phyloP scores from a whole-genome alignment of 2,888 invertebrate genomes.

The Drepanosiphum platanoidis region DNA sequence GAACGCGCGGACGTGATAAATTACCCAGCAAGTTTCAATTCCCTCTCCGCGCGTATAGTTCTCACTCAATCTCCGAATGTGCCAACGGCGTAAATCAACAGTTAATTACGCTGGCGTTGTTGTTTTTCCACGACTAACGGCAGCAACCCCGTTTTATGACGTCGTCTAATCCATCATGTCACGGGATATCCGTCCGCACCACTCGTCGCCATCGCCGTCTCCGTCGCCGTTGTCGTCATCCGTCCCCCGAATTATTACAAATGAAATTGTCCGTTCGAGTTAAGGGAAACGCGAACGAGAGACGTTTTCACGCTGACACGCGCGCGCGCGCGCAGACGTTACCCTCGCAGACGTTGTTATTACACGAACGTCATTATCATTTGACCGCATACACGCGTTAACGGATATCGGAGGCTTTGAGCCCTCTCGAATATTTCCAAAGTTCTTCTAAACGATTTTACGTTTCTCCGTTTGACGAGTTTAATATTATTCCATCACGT shows the following conservation, averaged over 20 bases:
- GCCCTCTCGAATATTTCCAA: too few species aligned
- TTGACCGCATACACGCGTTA: not conserved
- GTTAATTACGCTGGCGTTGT: slow-evolving; percentile 55
- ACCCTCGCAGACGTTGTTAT: not conserved
- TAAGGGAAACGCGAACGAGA: slow-evolving; percentile 6
- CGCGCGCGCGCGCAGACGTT: not conserved
- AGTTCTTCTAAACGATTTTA: too few species aligned
- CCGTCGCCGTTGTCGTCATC: not conserved
- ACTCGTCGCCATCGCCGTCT: not conserved
- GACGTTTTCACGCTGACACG: too few species aligned
- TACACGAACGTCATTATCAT: not conserved
- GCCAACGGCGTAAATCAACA: slow-evolving; percentile 59
- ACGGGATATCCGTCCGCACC: slow-evolving; percentile 56
- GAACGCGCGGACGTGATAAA: slow-evolving; percentile 51
- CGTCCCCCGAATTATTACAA: slow-evolving; percentile 17
- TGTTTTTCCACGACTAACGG: slow-evolving; percentile 52
- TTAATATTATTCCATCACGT: too few species aligned
- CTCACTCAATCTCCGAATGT: slow-evolving; percentile 40
- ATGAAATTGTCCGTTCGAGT: slow-evolving; percentile 53
- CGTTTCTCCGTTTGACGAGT: too few species aligned
- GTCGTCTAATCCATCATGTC: slow-evolving; percentile 60
- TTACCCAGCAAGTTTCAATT: slow-evolving; percentile 54
- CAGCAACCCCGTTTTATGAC: slow-evolving; percentile 35
- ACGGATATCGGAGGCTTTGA: too few species aligned
- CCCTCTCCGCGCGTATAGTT: not conserved